Evolutionary conservation across 2,888 invertebrate genomes (phyloP).

Genomic region (Lasioglossum malachurum): DNA sequence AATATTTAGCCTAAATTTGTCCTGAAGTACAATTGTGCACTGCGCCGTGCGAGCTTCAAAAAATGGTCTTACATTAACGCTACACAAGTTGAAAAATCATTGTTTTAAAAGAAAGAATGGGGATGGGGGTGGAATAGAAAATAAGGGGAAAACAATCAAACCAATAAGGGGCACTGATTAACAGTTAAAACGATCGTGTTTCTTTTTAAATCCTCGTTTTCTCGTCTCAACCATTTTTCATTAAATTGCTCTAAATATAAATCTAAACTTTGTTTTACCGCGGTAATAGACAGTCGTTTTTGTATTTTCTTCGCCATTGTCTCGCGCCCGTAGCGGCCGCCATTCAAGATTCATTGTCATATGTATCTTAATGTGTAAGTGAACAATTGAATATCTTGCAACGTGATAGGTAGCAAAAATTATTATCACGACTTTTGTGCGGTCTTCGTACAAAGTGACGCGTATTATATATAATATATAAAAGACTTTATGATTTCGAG

Average conservation of each 20-base stretch:
- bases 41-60: background rate
- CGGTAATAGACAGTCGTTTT: slow-evolving; percentile 59
- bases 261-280: slow-evolving; percentile 49
- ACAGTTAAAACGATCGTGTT: background rate
- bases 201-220: background rate
- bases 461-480: slow-evolving; percentile 6
- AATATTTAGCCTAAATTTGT: slow-evolving; percentile 21
- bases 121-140: background rate
- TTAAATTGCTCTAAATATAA: slow-evolving; percentile 46
- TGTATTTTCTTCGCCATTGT: background rate
- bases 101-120: background rate
- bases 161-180: background rate
- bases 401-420: slow-evolving; percentile 24
- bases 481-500: slow-evolving; percentile 32
- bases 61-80: slow-evolving; percentile 32
- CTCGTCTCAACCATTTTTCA: background rate
- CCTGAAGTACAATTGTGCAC: slow-evolving; percentile 34
- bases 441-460: slow-evolving; percentile 36
- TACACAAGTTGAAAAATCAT: slow-evolving; percentile 1
- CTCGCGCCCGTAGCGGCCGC: slow-evolving; percentile 28
- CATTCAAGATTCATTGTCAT: slow-evolving; percentile 44
- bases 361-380: background rate
- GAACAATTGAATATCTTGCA: slow-evolving; percentile 23
- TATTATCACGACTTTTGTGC: slow-evolving; percentile 41
- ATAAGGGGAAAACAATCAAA: background rate